Percentiles rank a stretch among this genome's conserved stretches.
Evolutionary conservation across 2,113 vertebrate species (phyloP).

Genomic region (Probosciger aterrimus): DNA sequence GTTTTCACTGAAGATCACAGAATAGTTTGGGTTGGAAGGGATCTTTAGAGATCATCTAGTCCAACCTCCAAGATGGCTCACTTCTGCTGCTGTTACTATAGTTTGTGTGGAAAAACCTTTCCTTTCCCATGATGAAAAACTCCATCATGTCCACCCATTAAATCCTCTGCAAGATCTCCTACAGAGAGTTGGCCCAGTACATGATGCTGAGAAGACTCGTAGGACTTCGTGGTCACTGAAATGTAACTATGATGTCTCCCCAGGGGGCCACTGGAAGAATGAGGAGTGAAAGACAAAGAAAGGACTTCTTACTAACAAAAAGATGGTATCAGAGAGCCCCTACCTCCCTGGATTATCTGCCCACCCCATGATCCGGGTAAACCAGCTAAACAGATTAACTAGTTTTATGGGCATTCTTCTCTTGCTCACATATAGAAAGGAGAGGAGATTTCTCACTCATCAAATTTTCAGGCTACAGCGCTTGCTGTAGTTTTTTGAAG

Average conservation of each 20-base stretch:
- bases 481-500: background rate
- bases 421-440: conserved; percentile 8
- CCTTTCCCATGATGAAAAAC: background rate
- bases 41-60: background rate
- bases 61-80: background rate
- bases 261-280: background rate
- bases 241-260: background rate
- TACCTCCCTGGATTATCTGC: background rate
- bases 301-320: background rate
- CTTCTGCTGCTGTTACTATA: background rate
- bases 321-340: background rate
- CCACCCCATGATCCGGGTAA: background rate
- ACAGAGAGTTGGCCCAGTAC: background rate
- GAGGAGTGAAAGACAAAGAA: background rate
- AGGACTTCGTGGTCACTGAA: background rate
- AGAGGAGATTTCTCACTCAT: background rate
- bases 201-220: background rate
- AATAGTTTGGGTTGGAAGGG: background rate
- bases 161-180: background rate
- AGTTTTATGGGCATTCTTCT: background rate
- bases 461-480: background rate
- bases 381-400: background rate
- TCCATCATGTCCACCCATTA: background rate
- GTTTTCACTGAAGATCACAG: background rate
- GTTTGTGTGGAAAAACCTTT: background rate